Percentiles rank a stretch among this genome's conserved stretches.
These are phyloP conservation scores for Anthonomus grandis DNA, from an alignment of 1,140 invertebrate species.

Conservation along the genomic window DNA sequence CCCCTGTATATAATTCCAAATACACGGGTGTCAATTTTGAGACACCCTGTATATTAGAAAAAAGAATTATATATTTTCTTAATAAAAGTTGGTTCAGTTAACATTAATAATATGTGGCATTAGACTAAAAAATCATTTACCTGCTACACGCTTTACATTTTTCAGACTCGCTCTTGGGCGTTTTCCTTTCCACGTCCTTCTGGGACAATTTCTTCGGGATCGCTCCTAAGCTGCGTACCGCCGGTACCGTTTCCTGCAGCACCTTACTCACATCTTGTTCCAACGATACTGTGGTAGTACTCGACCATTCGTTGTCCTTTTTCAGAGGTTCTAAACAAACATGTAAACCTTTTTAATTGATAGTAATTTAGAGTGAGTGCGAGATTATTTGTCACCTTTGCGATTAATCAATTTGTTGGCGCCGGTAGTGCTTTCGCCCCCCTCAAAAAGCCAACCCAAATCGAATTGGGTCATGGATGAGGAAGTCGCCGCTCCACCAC, in stretches of 20 bases:
- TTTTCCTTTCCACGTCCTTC: constrained; percentile 28
- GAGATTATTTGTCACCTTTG: constrained; percentile 28
- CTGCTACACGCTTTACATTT: constrained; percentile 37
- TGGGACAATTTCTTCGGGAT: constrained; percentile 64
- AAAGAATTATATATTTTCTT: too few species aligned
- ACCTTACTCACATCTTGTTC: constrained; percentile 54
- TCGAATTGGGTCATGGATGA: constrained; percentile 43
- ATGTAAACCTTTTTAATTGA: too few species aligned
- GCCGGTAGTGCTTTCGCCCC: constrained; percentile 30
- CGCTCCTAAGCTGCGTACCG: constrained; percentile 61
- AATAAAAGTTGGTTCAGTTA: too few species aligned
- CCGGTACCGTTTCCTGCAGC: constrained; percentile 43
- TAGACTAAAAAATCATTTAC: constrained; percentile 17
- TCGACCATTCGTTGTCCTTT: constrained; percentile 53
- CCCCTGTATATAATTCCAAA: too few species aligned
- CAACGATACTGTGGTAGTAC: constrained; percentile 54
- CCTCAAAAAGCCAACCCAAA: constrained; percentile 47
- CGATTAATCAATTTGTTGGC: constrained; percentile 32
- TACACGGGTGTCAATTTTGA: too few species aligned
- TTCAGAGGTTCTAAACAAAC: constrained; percentile 49
- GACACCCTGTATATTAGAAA: too few species aligned
- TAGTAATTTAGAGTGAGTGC: too few species aligned
- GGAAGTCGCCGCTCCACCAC: constrained; percentile 34
- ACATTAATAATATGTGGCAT: too few species aligned
- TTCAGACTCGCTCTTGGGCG: constrained; percentile 46